Conservation (phyloP, 2,113 vertebrate genomes). For the Uria lomvia region DNA sequence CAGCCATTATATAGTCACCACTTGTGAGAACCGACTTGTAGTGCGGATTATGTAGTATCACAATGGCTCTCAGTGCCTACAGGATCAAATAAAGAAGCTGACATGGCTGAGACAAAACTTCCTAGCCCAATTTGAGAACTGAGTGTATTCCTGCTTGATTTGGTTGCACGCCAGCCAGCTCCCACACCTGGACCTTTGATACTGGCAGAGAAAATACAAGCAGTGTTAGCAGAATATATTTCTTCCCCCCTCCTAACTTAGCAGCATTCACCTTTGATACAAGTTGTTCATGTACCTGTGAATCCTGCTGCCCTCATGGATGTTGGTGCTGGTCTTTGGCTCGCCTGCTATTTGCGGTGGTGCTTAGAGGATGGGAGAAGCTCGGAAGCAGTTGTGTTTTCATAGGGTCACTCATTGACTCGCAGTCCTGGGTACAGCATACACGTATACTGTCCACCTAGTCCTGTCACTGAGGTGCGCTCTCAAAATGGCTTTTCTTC, state of each 20-base stretch:
- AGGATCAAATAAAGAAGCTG: neutral
- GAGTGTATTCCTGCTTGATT: neutral
- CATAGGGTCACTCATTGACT: neutral
- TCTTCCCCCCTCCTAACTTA: neutral
- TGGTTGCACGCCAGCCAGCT: neutral
- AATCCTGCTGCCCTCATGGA: neutral
- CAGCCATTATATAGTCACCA: neutral
- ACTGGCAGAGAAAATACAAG: neutral
- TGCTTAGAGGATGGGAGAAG: neutral
- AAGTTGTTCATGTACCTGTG: neutral
- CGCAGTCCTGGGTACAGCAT: neutral
- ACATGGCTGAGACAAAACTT: neutral
- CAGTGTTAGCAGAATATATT: neutral
- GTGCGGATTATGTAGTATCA: neutral
- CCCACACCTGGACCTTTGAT: neutral
- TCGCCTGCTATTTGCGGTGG: neutral
- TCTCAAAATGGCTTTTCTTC: neutral
- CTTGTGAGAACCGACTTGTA: neutral
- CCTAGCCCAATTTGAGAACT: neutral
- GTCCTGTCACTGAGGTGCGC: neutral
- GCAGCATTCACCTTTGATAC: neutral
- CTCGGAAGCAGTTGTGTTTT: neutral
- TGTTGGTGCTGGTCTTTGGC: neutral
- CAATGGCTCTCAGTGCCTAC: neutral
- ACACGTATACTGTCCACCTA: fast-evolving